These are phyloP conservation scores for Archilochus colubris DNA, from an alignment of 2,113 vertebrate species.

Conservation along the genomic window DNA sequence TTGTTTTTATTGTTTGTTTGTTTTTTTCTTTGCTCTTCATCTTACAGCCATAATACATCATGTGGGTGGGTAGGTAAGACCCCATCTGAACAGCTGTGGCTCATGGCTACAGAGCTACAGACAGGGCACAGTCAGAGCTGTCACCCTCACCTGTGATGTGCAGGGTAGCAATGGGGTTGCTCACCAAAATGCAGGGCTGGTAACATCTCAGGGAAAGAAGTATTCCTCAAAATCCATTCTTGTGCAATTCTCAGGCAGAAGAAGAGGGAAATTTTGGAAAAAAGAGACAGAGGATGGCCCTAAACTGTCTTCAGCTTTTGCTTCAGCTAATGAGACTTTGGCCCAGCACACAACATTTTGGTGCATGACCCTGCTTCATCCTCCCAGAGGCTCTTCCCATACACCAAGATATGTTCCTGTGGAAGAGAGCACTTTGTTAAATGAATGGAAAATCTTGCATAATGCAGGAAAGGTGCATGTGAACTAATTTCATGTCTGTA, in stretches of 20 bases:
- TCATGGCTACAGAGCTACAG: neutral
- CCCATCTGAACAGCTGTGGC: neutral
- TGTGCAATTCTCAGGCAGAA: neutral
- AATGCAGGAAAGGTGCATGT: neutral
- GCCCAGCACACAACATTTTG: neutral
- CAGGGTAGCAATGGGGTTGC: neutral
- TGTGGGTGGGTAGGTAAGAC: neutral
- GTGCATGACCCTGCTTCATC: neutral
- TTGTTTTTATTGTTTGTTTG: too few relatives aligned
- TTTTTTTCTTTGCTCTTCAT: neutral
- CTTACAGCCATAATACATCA: accelerated
- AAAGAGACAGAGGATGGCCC: neutral
- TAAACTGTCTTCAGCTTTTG: neutral
- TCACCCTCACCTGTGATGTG: neutral
- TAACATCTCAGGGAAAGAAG: neutral
- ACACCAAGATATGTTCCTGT: neutral
- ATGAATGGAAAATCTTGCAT: neutral
- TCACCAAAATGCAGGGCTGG: neutral
- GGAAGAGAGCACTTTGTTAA: neutral
- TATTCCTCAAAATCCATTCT: neutral
- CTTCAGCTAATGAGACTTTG: neutral
- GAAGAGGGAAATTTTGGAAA: neutral
- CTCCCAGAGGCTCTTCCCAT: neutral
- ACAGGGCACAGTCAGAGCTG: neutral
- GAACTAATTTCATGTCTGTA: neutral